Base-by-base conservation (phyloP, 2,797 vertebrate species). In the Labeo calbasu region DNA sequence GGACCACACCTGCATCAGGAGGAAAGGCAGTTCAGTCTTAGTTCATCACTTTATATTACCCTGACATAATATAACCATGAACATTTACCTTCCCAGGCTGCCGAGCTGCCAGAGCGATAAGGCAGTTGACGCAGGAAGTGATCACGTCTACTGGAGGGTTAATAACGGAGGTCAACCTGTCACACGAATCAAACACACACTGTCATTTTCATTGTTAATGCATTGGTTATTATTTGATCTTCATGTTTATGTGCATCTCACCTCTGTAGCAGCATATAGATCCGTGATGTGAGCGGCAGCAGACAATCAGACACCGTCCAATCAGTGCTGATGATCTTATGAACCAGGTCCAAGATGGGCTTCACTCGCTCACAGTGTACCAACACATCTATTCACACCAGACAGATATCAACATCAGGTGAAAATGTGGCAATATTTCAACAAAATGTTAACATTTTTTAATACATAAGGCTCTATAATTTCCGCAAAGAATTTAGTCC, bases 211-310 rank as follows among this genome's bases (percentile, higher is more conserved):
- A 46, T 5, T 53, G 25, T 40, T 69, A 19, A 43, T n/a, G 9
- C 25, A 36, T 57, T 40, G 66, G 51, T 84, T 10, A 51, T 12
- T 15, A 28, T 78, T 76, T n/a, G 14, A 69, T 46, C 71, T 17
- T 59, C 19, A 53, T 75, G 50, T 61, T 46, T 25, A 9, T 43
- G 53, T 17, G 5, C 28, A 23, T 71, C 81, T 91, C 88, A 99
- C 98, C 98, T 96, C 93, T 99, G 98, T 86, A 99, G 92, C 85
- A 99, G 89, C 97, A 99, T 97, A 92, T 99, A 99, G 91, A 99
- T 97, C 32, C 98, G 97, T 0, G 98, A 99, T 0, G 98, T 99
- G 89, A 99, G 97, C 0, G 98, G 98, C 88, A 99, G 87, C 65
- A 99, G 96, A 82, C 96, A 98, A 86, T 99, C 98, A 0, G 98